Conservation (phyloP, 2,113 vertebrate genomes). For the Phylloscopus whistleri region DNA sequence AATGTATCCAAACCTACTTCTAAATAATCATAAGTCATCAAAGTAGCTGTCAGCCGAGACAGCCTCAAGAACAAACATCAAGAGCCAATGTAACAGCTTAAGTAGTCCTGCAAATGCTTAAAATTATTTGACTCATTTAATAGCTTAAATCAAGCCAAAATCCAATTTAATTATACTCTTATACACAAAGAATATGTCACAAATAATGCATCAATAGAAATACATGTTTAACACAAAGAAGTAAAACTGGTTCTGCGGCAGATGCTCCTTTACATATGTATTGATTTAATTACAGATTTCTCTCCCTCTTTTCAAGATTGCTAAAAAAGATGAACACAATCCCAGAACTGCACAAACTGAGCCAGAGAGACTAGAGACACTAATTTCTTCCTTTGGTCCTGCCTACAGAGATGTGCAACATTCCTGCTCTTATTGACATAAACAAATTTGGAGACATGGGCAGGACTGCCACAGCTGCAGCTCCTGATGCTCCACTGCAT, state of each 20-base stretch:
- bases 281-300: conserved; percentile 33
- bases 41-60: neutral
- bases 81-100: neutral
- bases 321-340: neutral
- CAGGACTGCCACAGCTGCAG: neutral
- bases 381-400: neutral
- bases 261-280: conserved; percentile 22
- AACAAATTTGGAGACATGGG: neutral
- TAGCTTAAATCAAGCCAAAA: conserved; percentile 2
- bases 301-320: neutral
- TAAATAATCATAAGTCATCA: neutral
- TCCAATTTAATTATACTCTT: neutral
- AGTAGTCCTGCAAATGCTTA: neutral
- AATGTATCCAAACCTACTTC: neutral
- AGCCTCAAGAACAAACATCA: neutral
- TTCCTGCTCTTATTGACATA: neutral
- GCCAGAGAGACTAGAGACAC: neutral
- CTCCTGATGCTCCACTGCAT: accelerated
- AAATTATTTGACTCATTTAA: neutral
- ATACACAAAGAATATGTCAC: neutral
- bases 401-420: neutral
- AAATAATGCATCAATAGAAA: neutral
- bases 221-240: neutral
- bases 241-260: neutral
- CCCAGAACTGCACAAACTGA: neutral